A percentile compares a stretch with the other conserved stretches of the same genome.
Evolutionary conservation across 2,113 vertebrate genomes (phyloP).

Genomic region (Cromileptes altivelis): DNA sequence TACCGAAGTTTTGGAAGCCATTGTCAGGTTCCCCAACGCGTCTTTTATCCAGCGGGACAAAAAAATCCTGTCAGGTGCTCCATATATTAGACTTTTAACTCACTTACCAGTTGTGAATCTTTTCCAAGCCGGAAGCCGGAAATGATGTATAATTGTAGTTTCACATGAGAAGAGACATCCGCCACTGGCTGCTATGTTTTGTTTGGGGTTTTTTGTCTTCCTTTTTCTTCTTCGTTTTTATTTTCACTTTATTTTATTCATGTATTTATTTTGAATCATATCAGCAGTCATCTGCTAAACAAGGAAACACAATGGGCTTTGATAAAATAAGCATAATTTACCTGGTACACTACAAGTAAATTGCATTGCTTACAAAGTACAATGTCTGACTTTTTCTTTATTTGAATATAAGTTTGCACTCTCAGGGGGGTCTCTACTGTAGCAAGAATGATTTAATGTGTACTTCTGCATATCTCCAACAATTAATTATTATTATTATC

Average conservation of each 20-base stretch:
- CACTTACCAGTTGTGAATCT: background rate
- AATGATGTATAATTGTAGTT: background rate
- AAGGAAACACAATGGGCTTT: background rate
- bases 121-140: too few relatives aligned
- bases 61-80: background rate
- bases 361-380: background rate
- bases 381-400: background rate
- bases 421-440: background rate
- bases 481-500: too few relatives aligned
- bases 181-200: background rate
- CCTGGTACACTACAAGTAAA: background rate
- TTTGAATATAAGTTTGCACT: background rate
- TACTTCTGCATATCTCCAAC: background rate
- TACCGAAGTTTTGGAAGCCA: background rate
- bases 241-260: too few relatives aligned
- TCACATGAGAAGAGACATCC: too few relatives aligned
- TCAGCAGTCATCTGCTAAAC: background rate
- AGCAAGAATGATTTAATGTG: background rate
- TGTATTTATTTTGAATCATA: background rate
- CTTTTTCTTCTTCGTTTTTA: too few relatives aligned
- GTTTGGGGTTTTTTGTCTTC: too few relatives aligned
- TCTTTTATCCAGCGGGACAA: background rate
- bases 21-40: background rate
- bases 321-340: background rate
- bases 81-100: background rate